A percentile compares a stretch with the other conserved stretches of the same genome.
phyloP scores from a whole-genome alignment of 2,797 vertebrate species.

The Rhincodon typus region DNA sequence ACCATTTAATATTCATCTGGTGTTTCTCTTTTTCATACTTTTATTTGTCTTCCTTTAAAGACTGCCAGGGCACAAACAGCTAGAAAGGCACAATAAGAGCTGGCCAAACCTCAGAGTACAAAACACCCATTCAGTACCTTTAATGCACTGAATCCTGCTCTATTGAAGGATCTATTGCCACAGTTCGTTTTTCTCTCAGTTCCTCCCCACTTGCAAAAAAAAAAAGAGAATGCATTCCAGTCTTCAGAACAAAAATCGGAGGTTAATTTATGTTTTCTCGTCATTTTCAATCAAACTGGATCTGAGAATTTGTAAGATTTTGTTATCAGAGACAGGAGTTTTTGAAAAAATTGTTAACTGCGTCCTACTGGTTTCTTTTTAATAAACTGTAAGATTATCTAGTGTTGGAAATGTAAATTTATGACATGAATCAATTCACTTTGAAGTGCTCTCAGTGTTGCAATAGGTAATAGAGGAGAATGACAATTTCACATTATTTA shows the following conservation, averaged over 20 bases:
- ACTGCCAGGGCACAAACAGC: constrained; percentile 35
- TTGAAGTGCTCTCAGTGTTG: background rate
- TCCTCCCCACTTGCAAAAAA: background rate
- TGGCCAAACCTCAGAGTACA: constrained; percentile 18
- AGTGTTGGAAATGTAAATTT: background rate
- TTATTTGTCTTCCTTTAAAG: constrained; percentile 39
- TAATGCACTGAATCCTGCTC: constrained; percentile 25
- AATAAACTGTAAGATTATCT: background rate
- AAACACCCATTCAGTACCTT: constrained; percentile 31
- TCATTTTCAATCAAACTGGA: background rate
- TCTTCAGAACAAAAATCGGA: background rate
- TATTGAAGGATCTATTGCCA: background rate
- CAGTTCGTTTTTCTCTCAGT: background rate
- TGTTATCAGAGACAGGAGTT: too few relatives aligned
- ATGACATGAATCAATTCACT: background rate
- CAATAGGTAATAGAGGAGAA: background rate
- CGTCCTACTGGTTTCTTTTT: background rate
- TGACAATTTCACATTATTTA: background rate
- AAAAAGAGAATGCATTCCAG: background rate
- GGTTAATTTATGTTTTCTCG: background rate
- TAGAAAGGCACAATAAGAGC: constrained; percentile 22
- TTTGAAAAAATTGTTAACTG: background rate
- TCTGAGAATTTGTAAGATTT: background rate
- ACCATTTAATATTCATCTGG: constrained; percentile 50
- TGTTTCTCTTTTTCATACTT: constrained; percentile 41